phyloP scores from a whole-genome alignment of 2,888 invertebrate species.

The Drosophila melanocephala region DNA sequence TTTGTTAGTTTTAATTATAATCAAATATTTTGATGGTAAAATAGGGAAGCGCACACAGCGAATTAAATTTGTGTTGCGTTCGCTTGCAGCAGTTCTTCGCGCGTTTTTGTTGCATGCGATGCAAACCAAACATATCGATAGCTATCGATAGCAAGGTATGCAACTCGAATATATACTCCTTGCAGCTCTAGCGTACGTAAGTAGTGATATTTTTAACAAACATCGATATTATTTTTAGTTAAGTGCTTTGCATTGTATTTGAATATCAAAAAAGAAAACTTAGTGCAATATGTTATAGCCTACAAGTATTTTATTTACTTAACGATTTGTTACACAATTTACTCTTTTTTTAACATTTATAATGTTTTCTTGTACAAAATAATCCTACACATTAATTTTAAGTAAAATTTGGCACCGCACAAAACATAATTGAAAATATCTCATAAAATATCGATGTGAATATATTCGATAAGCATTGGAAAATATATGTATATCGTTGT shows the following conservation, averaged over 20 bases:
- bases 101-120: conserved; percentile 71
- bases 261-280: not conserved
- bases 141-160: not conserved
- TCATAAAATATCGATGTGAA: not conserved
- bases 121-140: conserved; percentile 12
- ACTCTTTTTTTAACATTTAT: not conserved
- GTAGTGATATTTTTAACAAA: not conserved
- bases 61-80: conserved; percentile 34
- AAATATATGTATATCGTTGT: not conserved
- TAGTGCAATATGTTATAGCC: not conserved
- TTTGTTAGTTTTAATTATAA: conserved; percentile 19
- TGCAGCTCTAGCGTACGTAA: not conserved
- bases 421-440: not conserved
- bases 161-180: not conserved
- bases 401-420: not conserved
- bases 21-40: conserved; percentile 6
- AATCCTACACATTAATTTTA: not conserved
- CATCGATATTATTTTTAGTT: not conserved
- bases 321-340: not conserved
- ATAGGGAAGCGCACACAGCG: not conserved
- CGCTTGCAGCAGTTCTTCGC: conserved; percentile 50
- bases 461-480: not conserved
- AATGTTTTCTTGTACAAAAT: not conserved
- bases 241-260: not conserved
- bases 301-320: not conserved